Evolutionary conservation across 1,140 invertebrate genomes (phyloP), one percentile per base, ranked within the genome.

Genomic region (Ostrea edulis): DNA sequence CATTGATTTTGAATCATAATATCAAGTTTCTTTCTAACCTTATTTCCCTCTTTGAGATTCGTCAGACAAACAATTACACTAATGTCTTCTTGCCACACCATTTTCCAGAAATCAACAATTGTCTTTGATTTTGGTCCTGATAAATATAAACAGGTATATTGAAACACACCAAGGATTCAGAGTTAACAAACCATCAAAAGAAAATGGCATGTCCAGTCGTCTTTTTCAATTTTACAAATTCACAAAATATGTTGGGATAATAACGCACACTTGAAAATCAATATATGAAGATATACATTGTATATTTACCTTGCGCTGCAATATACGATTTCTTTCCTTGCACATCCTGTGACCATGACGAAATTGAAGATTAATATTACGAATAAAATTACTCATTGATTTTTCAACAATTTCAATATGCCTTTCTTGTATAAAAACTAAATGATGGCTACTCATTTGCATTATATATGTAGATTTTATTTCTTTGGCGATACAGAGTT

Each of bases 31-130:
- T 44, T 44, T 44, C 29, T 25, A 29, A 89, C 89, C 84, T 81
- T 90, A 7, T 82, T 51, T 12, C 22, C 17, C 58, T 90, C 89
- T 8, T 68, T 62, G 22, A 90, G 4, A 54, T 81, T 54, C 51
- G 89, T 87, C 1, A 89, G 35, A 88, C 89, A 89, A 12, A 90
- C 85, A 22, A 90, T 89, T 29, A 35, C 22, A 54, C 77, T 58
- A 22, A 44, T n/a, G 20, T 89, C 89, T 85, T 90, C 85, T 85
- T 86, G 86, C 89, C 89, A 90, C 2, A 90, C 81, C 88, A 90
- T 89, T 51, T 87, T 87, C 89, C 89, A 90, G 52, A 90, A 89
- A 25, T 90, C 89, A 52, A 52, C 84, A 22, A 89, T 58, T 25
- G 89, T 90, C 22, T 65, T 52, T 9, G 9, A n/a, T 53, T 51